Base-by-base conservation (phyloP, 1,140 invertebrate species). In the Drosophila asahinai region DNA sequence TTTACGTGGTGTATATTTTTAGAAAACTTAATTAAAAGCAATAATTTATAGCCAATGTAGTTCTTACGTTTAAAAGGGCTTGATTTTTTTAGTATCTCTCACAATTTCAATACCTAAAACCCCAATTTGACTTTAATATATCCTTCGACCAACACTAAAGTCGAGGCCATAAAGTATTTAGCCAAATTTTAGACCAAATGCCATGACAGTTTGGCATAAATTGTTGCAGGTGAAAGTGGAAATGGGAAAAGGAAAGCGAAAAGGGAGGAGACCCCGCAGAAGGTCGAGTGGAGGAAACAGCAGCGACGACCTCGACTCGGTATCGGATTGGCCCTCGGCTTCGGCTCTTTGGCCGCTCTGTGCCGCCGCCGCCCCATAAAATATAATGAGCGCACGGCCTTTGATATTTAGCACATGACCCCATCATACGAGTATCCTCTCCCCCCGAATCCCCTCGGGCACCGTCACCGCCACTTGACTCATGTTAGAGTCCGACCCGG, bases 321-420 rank as follows among this genome's bases (percentile, higher is more conserved):
- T 22, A 57, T 57, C 54, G 54, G 54, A 57, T 57, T 40, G 36
- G 36, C 14, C 33, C 9, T 30, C 51, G 59, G 47, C 62, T 45
- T n/a, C 40, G 47, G 40, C 47, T 60, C 33, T 66, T 66, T 70
- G 67, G 70, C 49, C 66, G 57, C 51, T 57, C 54, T 75, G 47
- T 47, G 73, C 70, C 61, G 77, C 58, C 65, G 73, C 70, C 61
- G 81, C 58, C 65, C 58, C 65, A 87, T 89, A 90, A 81, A 84
- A 51, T 89, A 81, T 89, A 89, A 87, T 87, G 84, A 81, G 80
- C 77, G 62, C 83, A 83, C 73, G 81, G 81, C 84, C 84, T 89
- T 84, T 89, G 84, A 90, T 89, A 89, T 89, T 89, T 90, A 81
- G 81, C 65, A 76, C 83, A 87, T 83, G 80, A 63, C 68, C 79